Evolutionary conservation across 2,888 invertebrate species (phyloP).

Genomic region (Selenia dentaria): DNA sequence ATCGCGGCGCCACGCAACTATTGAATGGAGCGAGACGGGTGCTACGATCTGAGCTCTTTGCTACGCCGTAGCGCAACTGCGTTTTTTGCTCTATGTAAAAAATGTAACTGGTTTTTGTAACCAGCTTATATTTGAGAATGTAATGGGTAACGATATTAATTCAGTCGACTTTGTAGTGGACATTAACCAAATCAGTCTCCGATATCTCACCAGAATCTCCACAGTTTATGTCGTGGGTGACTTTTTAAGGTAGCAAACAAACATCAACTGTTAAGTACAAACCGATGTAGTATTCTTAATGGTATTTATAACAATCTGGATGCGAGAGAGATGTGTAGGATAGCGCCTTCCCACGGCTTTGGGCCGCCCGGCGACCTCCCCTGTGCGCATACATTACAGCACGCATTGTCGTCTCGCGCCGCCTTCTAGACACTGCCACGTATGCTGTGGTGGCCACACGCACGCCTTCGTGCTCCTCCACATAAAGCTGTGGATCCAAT

Average conservation of each 20-base stretch:
- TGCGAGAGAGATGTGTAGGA: constrained; percentile 41
- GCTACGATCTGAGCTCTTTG: constrained; percentile 47
- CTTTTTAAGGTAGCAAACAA: constrained; percentile 27
- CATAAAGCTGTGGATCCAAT: constrained; percentile 32
- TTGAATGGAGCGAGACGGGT: constrained; percentile 12
- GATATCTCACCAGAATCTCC: constrained; percentile 14
- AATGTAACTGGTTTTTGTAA: neutral
- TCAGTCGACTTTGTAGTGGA: constrained; percentile 1
- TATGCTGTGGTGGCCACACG: constrained; percentile 33
- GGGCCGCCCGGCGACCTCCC: constrained; percentile 64
- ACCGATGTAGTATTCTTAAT: constrained; percentile 30
- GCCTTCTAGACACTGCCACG: constrained; percentile 29
- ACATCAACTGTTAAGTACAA: constrained; percentile 27
- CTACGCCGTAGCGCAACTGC: constrained; percentile 49
- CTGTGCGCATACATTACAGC: constrained; percentile 78
- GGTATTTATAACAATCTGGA: constrained; percentile 39
- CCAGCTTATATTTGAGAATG: neutral
- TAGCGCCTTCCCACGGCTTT: constrained; percentile 69
- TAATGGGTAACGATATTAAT: neutral
- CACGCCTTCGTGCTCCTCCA: constrained; percentile 34
- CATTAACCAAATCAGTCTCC: constrained; percentile 14
- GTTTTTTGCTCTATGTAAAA: neutral
- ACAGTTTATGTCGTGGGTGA: constrained; percentile 7
- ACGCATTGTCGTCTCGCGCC: constrained; percentile 59
- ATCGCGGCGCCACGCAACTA: constrained; percentile 44